phyloP scores from a whole-genome alignment of 1,140 invertebrate genomes.

The Drosophila oshimai region DNA sequence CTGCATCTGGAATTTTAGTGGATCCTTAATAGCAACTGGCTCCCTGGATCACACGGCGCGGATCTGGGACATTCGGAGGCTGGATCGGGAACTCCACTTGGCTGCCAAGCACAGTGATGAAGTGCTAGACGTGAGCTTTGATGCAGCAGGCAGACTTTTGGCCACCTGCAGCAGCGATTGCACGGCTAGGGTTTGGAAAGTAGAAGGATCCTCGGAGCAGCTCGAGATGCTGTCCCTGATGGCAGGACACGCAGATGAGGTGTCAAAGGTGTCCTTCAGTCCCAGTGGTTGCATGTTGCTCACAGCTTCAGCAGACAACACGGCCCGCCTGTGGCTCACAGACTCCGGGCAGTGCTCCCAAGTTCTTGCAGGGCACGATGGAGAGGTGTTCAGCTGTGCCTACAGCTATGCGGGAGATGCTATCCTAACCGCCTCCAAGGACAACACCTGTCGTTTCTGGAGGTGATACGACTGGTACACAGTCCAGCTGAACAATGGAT shows the following conservation, averaged over 20 bases:
- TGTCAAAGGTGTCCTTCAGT: slow-evolving; percentile 92
- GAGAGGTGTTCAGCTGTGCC: slow-evolving; percentile 91
- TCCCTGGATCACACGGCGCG: slow-evolving; percentile 90
- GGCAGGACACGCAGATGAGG: slow-evolving; percentile 89
- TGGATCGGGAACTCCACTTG: slow-evolving; percentile 85
- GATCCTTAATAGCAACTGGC: slow-evolving; percentile 87
- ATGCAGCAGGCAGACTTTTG: slow-evolving; percentile 87
- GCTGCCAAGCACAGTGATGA: slow-evolving; percentile 88
- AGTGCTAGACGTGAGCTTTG: slow-evolving; percentile 89
- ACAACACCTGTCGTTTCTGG: slow-evolving; percentile 89
- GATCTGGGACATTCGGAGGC: slow-evolving; percentile 88
- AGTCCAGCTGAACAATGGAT: slow-evolving; percentile 64
- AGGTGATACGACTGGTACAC: slow-evolving; percentile 88
- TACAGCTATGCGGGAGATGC: slow-evolving; percentile 91
- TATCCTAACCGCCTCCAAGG: slow-evolving; percentile 90
- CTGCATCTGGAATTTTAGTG: slow-evolving; percentile 89
- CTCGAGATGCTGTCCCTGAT: slow-evolving; percentile 86
- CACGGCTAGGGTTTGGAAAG: slow-evolving; percentile 88
- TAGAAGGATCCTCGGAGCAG: slow-evolving; percentile 82
- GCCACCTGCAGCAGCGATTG: slow-evolving; percentile 89
- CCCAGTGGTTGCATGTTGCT: slow-evolving; percentile 88
- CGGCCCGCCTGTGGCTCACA: slow-evolving; percentile 89
- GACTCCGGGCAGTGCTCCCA: slow-evolving; percentile 87
- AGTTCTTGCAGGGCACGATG: slow-evolving; percentile 88
- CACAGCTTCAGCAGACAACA: slow-evolving; percentile 89